These are phyloP conservation scores for Siniperca chuatsi DNA, from an alignment of 2,113 vertebrate species.

Conservation along the genomic window DNA sequence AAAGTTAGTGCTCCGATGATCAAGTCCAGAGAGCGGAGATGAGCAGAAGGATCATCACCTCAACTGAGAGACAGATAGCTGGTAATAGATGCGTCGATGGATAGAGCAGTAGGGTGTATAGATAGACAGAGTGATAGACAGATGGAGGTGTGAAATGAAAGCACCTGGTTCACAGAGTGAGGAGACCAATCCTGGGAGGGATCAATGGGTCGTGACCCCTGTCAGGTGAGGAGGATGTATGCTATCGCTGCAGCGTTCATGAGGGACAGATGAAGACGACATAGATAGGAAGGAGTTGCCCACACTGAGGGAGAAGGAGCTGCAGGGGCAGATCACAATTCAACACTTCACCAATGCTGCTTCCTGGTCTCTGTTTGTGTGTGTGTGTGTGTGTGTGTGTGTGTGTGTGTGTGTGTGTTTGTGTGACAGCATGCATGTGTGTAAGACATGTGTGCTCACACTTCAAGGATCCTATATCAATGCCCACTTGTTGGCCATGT, in stretches of 20 bases:
- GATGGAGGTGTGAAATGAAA: conserved; percentile 67
- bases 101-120: conserved; percentile 45
- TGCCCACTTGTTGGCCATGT: conserved; percentile 26
- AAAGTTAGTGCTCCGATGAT: conserved; percentile 44
- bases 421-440: background rate
- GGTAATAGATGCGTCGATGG: conserved; percentile 34
- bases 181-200: conserved; percentile 22
- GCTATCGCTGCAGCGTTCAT: conserved; percentile 25
- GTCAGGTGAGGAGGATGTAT: conserved; percentile 73
- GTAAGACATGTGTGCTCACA: conserved; percentile 16
- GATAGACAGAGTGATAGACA: conserved; percentile 49
- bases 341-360: conserved; percentile 51
- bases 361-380: conserved; percentile 22
- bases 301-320: background rate
- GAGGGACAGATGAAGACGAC: conserved; percentile 55
- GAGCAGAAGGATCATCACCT: conserved; percentile 64
- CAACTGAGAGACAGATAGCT: conserved; percentile 42
- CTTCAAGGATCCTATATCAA: conserved; percentile 29
- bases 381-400: conserved; percentile 6
- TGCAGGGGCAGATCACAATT: conserved; percentile 48
- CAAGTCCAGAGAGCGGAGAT: conserved; percentile 53
- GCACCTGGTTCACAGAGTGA: conserved; percentile 47
- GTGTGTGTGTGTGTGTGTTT: conserved; percentile 12
- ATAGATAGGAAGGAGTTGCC: conserved; percentile 40
- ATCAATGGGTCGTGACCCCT: conserved; percentile 47